Evolutionary conservation across 2,113 vertebrate species (phyloP).

Genomic region (Plecturocebus donacophilus): DNA sequence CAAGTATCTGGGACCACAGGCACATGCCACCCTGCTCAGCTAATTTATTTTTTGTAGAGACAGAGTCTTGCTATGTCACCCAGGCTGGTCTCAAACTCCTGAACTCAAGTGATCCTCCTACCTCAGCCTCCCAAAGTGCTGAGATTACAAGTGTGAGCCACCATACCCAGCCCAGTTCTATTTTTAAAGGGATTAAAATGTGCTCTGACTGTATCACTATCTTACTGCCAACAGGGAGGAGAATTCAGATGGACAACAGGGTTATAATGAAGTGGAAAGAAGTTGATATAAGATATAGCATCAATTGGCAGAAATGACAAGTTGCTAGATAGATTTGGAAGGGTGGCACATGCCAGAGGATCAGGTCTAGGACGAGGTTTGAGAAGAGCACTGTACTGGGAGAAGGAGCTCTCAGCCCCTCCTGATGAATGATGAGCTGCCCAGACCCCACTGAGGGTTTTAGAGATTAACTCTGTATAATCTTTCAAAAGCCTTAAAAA

Average conservation of each 20-base stretch:
- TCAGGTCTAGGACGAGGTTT: not conserved
- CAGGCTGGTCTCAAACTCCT: too few species aligned
- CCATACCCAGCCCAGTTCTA: too few species aligned
- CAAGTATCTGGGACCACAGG: too few species aligned
- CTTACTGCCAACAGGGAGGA: not conserved
- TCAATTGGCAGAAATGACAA: not conserved
- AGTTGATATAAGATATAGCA: not conserved
- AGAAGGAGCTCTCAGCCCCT: too few species aligned
- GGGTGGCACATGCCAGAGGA: not conserved
- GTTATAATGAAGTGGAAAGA: not conserved
- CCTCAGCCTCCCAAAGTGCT: too few species aligned
- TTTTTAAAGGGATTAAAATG: not conserved
- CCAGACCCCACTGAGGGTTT: not conserved
- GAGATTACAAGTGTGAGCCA: too few species aligned
- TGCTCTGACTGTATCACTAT: not conserved
- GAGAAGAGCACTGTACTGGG: not conserved
- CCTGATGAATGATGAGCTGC: not conserved
- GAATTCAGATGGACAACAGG: not conserved
- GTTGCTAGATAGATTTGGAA: not conserved
- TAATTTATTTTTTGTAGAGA: too few species aligned
- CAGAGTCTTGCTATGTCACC: too few species aligned
- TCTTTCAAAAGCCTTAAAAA: not conserved
- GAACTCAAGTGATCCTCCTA: too few species aligned
- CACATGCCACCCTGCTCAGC: too few species aligned
- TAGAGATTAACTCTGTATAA: not conserved